Conservation (phyloP, 2,113 vertebrate genomes). For the Panthera leo region DNA sequence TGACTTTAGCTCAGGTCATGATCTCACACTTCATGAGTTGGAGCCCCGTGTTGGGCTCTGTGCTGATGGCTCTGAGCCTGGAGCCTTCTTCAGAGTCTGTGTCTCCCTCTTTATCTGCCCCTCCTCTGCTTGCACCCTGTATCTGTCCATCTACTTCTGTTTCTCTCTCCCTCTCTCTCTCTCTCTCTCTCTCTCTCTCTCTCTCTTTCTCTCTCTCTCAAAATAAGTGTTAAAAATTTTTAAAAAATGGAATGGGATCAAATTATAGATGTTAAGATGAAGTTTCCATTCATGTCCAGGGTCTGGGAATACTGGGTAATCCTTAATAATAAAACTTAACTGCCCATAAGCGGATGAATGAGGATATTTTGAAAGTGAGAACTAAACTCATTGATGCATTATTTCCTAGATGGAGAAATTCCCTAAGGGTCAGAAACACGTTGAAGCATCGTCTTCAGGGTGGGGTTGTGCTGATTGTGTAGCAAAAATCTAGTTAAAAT, state of each 20-base stretch:
- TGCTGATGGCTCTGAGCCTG: no score
- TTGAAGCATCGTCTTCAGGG: background rate
- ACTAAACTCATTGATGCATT: conserved; percentile 50
- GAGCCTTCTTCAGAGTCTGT: no score
- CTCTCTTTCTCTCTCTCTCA: no score
- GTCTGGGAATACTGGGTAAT: background rate
- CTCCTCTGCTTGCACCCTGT: no score
- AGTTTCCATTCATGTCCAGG: background rate
- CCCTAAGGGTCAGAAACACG: background rate
- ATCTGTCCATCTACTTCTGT: no score
- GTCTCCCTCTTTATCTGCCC: no score
- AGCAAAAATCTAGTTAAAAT: conserved; percentile 46
- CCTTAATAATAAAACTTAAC: background rate
- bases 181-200: no score
- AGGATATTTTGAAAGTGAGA: background rate
- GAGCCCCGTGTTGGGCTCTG: no score
- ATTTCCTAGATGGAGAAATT: conserved; percentile 60
- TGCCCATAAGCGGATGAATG: background rate
- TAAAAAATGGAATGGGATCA: background rate
- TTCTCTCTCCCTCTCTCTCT: no score
- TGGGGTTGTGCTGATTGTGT: conserved; percentile 2
- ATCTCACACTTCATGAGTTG: no score
- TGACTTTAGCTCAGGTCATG: no score
- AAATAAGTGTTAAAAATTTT: no score
- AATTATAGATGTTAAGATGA: background rate